Conservation (phyloP, 2,888 invertebrate genomes). For the Sphaerophoria taeniata region DNA sequence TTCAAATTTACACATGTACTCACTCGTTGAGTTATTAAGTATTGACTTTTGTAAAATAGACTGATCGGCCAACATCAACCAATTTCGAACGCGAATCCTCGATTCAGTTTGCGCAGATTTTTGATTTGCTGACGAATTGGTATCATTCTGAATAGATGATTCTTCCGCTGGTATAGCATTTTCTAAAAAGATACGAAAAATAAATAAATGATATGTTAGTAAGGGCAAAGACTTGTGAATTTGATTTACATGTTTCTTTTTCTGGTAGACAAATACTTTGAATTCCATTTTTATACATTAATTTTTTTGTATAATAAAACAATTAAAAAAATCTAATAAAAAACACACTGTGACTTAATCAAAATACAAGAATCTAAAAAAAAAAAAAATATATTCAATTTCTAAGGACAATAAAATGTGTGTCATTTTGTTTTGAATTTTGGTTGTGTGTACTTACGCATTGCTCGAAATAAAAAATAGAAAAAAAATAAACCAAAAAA, state of each 20-base stretch:
- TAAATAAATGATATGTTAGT: slow-evolving; percentile 46
- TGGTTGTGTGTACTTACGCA: slow-evolving; percentile 59
- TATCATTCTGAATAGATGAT: slow-evolving; percentile 15
- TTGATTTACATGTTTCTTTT: not conserved
- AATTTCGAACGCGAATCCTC: slow-evolving; percentile 82
- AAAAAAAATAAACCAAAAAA: not conserved
- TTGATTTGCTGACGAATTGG: slow-evolving; percentile 36
- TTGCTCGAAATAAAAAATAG: slow-evolving; percentile 3
- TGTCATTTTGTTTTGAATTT: slow-evolving; percentile 27
- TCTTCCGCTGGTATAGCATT: slow-evolving; percentile 1
- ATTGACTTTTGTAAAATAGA: slow-evolving; percentile 79
- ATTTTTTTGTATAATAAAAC: slow-evolving; percentile 47
- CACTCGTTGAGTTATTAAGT: slow-evolving; percentile 63
- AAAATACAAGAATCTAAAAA: slow-evolving; percentile 19
- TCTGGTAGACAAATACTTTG: not conserved
- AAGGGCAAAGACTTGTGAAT: not conserved
- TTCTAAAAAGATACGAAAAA: slow-evolving; percentile 53
- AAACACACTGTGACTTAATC: slow-evolving; percentile 19
- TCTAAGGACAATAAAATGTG: slow-evolving; percentile 23
- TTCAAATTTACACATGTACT: slow-evolving; percentile 47
- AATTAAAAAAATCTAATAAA: slow-evolving; percentile 13
- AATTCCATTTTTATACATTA: not conserved
- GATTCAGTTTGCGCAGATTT: slow-evolving; percentile 77
- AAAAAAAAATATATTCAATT: slow-evolving; percentile 34
- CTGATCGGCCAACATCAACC: slow-evolving; percentile 82